These are phyloP conservation scores for Harpagifer antarcticus DNA, from an alignment of 2,797 vertebrate species.

Conservation along the genomic window DNA sequence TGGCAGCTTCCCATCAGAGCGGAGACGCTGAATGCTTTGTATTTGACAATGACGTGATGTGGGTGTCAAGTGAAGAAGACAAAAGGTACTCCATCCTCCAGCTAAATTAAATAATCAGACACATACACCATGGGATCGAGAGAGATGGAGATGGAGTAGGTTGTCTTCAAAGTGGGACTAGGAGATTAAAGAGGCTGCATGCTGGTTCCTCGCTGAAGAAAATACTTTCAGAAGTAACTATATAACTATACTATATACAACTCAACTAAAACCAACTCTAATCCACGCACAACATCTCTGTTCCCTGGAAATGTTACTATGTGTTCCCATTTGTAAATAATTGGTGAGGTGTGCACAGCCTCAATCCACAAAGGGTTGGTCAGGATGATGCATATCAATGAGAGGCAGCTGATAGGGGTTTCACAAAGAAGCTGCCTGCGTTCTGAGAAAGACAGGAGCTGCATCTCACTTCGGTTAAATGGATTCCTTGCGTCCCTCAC, in stretches of 20 bases:
- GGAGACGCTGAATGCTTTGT: neutral
- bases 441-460: neutral
- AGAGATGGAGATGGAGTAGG: neutral
- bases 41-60: neutral
- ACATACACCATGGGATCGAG: neutral
- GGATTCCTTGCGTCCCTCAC: too few species aligned
- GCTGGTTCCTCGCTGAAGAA: too few species aligned
- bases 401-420: slow-evolving; percentile 12
- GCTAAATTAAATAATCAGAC: neutral
- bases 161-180: too few species aligned
- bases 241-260: neutral
- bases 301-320: neutral
- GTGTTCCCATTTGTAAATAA: slow-evolving; percentile 17
- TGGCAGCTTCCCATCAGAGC: neutral
- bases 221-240: too few species aligned
- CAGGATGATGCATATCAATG: slow-evolving; percentile 37
- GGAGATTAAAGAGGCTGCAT: too few species aligned
- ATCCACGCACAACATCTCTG: neutral
- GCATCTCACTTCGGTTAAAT: too few species aligned
- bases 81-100: neutral
- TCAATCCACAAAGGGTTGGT: neutral
- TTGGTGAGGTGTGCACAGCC: slow-evolving; percentile 4
- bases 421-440: slow-evolving; percentile 9
- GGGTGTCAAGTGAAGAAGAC: neutral
- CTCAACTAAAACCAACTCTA: neutral